Evolutionary conservation across 2,888 invertebrate genomes (phyloP).

Genomic region (Helicoverpa assulta): DNA sequence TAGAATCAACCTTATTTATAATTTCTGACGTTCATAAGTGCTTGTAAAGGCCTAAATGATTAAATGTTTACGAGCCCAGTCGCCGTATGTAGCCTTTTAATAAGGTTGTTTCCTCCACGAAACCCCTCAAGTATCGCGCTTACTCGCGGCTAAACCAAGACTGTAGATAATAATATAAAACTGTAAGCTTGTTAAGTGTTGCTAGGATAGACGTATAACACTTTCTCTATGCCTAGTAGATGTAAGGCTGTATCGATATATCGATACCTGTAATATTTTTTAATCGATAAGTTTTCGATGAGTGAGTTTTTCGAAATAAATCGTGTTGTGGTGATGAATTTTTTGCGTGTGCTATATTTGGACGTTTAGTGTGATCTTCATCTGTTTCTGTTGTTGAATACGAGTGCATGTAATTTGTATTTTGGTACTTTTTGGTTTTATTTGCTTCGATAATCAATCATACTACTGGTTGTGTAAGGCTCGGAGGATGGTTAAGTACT

Average conservation of each 20-base stretch:
- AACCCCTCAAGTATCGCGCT: constrained; percentile 59
- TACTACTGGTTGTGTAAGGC: no score
- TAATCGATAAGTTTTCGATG: background rate
- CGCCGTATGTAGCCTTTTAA: constrained; percentile 52
- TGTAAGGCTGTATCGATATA: background rate
- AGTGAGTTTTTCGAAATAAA: background rate
- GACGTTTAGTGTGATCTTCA: background rate
- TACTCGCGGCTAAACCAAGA: constrained; percentile 52
- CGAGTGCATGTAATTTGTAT: no score
- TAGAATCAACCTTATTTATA: no score
- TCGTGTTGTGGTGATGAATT: background rate
- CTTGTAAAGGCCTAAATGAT: no score
- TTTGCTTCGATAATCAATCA: no score
- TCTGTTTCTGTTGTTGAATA: background rate
- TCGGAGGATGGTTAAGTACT: no score
- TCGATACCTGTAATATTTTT: background rate
- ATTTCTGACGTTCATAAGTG: no score
- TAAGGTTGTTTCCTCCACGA: constrained; percentile 63
- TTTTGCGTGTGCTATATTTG: background rate
- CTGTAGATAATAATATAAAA: constrained; percentile 63
- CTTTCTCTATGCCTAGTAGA: constrained; percentile 23
- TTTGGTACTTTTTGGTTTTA: no score
- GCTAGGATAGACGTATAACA: constrained; percentile 40
- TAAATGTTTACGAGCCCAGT: constrained; percentile 63
- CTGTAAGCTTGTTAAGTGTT: constrained; percentile 63